Evolutionary conservation across 2,888 invertebrate species (phyloP), one percentile per base, ranked within the genome.

Genomic region (Eugnorisma glareosa): DNA sequence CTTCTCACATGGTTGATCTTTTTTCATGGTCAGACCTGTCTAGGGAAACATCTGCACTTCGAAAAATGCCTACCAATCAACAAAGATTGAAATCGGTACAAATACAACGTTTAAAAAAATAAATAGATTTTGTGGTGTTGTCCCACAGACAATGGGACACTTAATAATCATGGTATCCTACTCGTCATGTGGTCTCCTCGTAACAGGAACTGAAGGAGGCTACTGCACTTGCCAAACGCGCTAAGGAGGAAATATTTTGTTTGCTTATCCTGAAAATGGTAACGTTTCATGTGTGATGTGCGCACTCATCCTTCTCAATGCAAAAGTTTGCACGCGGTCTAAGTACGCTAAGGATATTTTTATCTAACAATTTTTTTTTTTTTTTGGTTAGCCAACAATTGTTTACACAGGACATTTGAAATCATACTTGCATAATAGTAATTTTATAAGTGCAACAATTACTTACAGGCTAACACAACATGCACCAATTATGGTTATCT

Each of bases 11-110:
- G 45, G 40, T 51, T n/a, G 40, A 1, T 15, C n/a, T 67, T 8
- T 57, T 64, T 75, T 45, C 24, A 59, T 37, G 40, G 40, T 64
- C 63, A 7, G 3, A 59, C 37, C 63, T 37, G 4, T n/a, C 1
- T 40, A n/a, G n/a, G n/a, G 8, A n/a, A n/a, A 64, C 43, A n/a
- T 18, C 21, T 35, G n/a, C 2, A 28, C 2, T 11, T 7, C 1
- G 7, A 18, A 18, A n/a, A 24, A 43, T 43, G 3, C 6, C 8
- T 21, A 5, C 0, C 5, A 0, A 5, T 0, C 5, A 0, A 15
- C 13, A 72, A 37, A 72, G 37, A 48, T 28, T 37, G 10, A 1
- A 11, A 37, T 18, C 7, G 28, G 6, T 28, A 15, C 2, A 28
- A 7, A n/a, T 24, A 3, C n/a, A 28, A 13, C 28, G 28, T 28